Evolutionary conservation across 2,797 vertebrate genomes (phyloP).

Genomic region (Oryzias dopingdopingensis): DNA sequence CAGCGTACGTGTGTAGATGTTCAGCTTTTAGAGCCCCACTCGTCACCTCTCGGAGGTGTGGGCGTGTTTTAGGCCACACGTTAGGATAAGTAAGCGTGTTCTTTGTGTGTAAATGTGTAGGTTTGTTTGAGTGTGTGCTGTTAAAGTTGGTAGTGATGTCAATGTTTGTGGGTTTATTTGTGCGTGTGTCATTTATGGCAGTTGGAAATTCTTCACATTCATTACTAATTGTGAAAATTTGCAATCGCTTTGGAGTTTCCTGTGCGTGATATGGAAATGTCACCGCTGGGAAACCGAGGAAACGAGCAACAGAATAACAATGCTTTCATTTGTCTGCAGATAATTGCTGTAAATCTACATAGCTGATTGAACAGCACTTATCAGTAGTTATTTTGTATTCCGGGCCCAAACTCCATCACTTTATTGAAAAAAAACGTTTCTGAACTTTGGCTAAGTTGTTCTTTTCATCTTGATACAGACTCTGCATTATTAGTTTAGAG

Average conservation of each 20-base stretch:
- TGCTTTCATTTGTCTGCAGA: slow-evolving; percentile 1
- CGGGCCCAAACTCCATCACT: not conserved
- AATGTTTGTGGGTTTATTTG: slow-evolving; percentile 24
- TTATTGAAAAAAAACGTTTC: not conserved
- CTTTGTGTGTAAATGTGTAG: slow-evolving; percentile 38
- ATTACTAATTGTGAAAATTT: slow-evolving; percentile 38
- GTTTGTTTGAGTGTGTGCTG: slow-evolving; percentile 16
- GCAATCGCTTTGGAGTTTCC: slow-evolving; percentile 8
- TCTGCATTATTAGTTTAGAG: not conserved
- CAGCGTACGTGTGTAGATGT: slow-evolving; percentile 19
- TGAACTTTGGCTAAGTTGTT: not conserved
- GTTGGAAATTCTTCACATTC: slow-evolving; percentile 32
- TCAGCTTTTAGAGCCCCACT: slow-evolving; percentile 46
- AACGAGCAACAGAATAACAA: not conserved
- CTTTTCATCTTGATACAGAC: not conserved
- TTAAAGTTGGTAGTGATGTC: slow-evolving; percentile 16
- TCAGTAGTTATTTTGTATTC: not conserved
- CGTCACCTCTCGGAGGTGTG: slow-evolving; percentile 41
- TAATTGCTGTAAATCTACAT: slow-evolving; percentile 3
- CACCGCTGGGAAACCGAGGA: slow-evolving; percentile 1
- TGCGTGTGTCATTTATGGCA: slow-evolving; percentile 17
- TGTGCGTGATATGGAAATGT: slow-evolving; percentile 5
- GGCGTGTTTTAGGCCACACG: slow-evolving; percentile 56
- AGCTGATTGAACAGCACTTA: not conserved
- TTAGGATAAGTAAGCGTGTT: slow-evolving; percentile 43